These are phyloP conservation scores for Eulithis testata DNA, from an alignment of 2,888 invertebrate genomes.

Conservation along the genomic window DNA sequence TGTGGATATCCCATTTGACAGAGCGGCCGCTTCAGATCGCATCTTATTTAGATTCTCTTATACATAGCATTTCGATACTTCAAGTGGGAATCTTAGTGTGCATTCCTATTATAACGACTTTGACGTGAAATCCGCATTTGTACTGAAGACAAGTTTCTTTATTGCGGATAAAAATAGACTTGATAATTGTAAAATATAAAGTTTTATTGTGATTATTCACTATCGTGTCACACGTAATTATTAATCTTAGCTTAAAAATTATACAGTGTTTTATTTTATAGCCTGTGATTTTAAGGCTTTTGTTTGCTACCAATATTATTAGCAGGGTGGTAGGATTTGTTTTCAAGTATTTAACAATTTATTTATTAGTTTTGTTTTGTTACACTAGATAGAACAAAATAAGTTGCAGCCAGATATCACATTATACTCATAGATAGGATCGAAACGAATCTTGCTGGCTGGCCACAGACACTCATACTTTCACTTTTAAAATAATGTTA, in stretches of 20 bases:
- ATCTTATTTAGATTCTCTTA: not conserved
- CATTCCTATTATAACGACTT: too few relatives aligned
- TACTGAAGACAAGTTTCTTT: too few relatives aligned
- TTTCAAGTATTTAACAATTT: constrained; percentile 20
- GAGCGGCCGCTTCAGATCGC: not conserved
- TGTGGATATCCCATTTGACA: not conserved
- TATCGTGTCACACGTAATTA: not conserved
- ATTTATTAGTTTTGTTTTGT: constrained; percentile 6
- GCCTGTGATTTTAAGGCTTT: constrained; percentile 17
- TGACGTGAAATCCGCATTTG: too few relatives aligned
- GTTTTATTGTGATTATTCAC: not conserved
- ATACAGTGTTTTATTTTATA: constrained; percentile 5
- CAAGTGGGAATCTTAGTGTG: too few relatives aligned
- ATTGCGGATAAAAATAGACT: not conserved
- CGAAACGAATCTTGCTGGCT: constrained; percentile 5
- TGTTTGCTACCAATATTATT: constrained; percentile 17
- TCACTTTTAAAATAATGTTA: too few relatives aligned
- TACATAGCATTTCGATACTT: not conserved
- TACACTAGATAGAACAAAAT: constrained; percentile 21
- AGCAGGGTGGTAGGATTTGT: constrained; percentile 13
- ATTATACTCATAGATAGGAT: constrained; percentile 24
- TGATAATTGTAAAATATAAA: not conserved
- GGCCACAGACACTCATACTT: not conserved
- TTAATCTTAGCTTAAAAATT: constrained; percentile 10
- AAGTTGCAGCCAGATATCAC: constrained; percentile 15